Evolutionary conservation across 2,888 invertebrate genomes (phyloP).

Genomic region (Mesoligia furuncula): DNA sequence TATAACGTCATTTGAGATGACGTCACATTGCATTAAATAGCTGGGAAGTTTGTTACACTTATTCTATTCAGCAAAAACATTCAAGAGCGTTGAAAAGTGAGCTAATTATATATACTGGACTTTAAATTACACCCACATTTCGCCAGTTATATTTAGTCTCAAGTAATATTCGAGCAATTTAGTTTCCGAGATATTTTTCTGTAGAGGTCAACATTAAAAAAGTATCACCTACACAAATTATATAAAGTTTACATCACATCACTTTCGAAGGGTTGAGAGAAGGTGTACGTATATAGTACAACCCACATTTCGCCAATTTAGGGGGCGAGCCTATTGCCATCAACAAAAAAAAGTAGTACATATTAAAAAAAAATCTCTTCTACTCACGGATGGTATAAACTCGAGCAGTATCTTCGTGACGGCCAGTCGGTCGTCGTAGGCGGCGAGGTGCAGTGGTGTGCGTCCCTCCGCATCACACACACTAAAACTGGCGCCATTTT

Average conservation of each 20-base stretch:
- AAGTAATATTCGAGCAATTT: not conserved
- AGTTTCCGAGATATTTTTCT: not conserved
- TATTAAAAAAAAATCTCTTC: not conserved
- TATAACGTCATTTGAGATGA: not conserved
- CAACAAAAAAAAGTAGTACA: not conserved
- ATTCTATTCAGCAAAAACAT: not conserved
- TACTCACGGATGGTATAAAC: conserved; percentile 65
- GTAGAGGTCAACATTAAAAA: not conserved
- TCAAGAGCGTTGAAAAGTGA: too few species aligned
- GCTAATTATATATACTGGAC: not conserved
- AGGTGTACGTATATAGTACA: not conserved
- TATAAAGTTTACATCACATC: not conserved
- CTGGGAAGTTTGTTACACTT: not conserved
- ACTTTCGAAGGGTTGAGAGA: not conserved
- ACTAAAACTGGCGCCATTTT: conserved; percentile 70
- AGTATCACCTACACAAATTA: not conserved
- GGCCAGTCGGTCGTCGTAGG: conserved; percentile 73
- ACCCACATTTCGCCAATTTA: too few species aligned
- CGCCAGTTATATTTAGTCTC: not conserved
- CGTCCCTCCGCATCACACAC: conserved; percentile 77
- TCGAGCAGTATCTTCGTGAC: conserved; percentile 71
- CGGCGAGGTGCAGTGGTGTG: conserved; percentile 83
- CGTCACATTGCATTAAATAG: not conserved
- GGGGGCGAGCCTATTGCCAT: not conserved
- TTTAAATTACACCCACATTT: not conserved